phyloP scores from a whole-genome alignment of 1,140 invertebrate genomes.

The Scaptomyza montana region DNA sequence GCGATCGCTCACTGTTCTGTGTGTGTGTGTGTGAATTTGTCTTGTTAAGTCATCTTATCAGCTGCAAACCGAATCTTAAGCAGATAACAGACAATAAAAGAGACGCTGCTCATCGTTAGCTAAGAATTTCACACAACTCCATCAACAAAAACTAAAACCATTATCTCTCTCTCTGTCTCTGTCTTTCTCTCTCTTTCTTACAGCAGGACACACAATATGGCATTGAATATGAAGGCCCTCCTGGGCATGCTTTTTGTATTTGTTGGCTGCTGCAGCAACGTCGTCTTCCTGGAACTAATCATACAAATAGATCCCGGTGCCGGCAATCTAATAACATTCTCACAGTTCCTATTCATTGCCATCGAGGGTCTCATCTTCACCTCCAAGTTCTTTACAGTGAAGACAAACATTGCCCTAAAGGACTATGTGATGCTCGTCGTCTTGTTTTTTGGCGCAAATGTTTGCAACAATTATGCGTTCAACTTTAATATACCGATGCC shows the following conservation, averaged over 20 bases:
- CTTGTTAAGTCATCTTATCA: slow-evolving; percentile 33
- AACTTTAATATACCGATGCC: slow-evolving; percentile 99
- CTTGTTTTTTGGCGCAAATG: slow-evolving; percentile 96
- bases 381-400: slow-evolving; percentile 92
- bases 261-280: slow-evolving; percentile 95
- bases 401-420: slow-evolving; percentile 89
- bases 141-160: neutral
- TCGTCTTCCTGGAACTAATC: slow-evolving; percentile 94
- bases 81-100: slow-evolving; percentile 32
- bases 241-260: slow-evolving; percentile 92
- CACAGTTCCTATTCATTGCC: slow-evolving; percentile 96
- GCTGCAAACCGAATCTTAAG: slow-evolving; percentile 33
- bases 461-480: slow-evolving; percentile 98
- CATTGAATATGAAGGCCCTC: slow-evolving; percentile 87
- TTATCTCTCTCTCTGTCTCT: neutral
- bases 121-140: neutral
- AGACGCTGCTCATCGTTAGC: slow-evolving; percentile 1
- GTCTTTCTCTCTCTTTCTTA: neutral
- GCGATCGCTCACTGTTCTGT: slow-evolving; percentile 1
- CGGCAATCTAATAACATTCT: slow-evolving; percentile 97
- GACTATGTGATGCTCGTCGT: slow-evolving; percentile 93
- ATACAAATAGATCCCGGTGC: slow-evolving; percentile 95
- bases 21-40: neutral
- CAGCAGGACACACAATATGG: slow-evolving; percentile 37
- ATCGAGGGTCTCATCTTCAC: slow-evolving; percentile 96